These are phyloP conservation scores for Bucorvus abyssinicus DNA, from an alignment of 2,797 vertebrate genomes.

Conservation along the genomic window DNA sequence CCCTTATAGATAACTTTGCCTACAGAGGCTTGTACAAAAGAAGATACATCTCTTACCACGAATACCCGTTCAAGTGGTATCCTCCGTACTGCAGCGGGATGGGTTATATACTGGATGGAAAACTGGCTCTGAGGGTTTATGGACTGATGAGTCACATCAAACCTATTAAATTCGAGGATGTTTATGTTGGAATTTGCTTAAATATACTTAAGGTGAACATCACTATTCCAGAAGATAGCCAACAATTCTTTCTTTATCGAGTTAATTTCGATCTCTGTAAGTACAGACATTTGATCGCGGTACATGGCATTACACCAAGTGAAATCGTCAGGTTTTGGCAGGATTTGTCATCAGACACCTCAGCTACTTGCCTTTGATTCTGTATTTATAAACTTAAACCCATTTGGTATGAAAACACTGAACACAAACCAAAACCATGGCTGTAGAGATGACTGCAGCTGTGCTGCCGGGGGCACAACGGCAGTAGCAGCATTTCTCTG, in stretches of 20 bases:
- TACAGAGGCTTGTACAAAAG: slow-evolving; percentile 45
- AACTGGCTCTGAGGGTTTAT: slow-evolving; percentile 67
- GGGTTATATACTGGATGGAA: slow-evolving; percentile 68
- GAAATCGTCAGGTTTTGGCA: slow-evolving; percentile 70
- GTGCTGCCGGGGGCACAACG: background rate
- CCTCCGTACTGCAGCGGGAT: slow-evolving; percentile 73
- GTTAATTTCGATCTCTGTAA: slow-evolving; percentile 68
- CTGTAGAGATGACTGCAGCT: background rate
- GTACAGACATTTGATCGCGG: slow-evolving; percentile 68
- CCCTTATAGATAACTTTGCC: slow-evolving; percentile 46
- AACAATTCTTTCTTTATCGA: slow-evolving; percentile 69
- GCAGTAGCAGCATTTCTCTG: background rate
- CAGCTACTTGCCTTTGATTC: slow-evolving; percentile 54
- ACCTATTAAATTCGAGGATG: slow-evolving; percentile 75
- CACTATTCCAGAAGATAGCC: slow-evolving; percentile 46
- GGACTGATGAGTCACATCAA: slow-evolving; percentile 72
- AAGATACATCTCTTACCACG: slow-evolving; percentile 54
- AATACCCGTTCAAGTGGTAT: slow-evolving; percentile 69
- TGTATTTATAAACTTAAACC: background rate
- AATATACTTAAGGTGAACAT: slow-evolving; percentile 65
- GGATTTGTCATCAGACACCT: slow-evolving; percentile 51
- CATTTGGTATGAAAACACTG: background rate
- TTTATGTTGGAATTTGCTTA: slow-evolving; percentile 75
- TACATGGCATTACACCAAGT: slow-evolving; percentile 48
- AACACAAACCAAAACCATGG: too few relatives aligned